Evolutionary conservation across 2,888 invertebrate species (phyloP).

Genomic region (Athalia circularis): DNA sequence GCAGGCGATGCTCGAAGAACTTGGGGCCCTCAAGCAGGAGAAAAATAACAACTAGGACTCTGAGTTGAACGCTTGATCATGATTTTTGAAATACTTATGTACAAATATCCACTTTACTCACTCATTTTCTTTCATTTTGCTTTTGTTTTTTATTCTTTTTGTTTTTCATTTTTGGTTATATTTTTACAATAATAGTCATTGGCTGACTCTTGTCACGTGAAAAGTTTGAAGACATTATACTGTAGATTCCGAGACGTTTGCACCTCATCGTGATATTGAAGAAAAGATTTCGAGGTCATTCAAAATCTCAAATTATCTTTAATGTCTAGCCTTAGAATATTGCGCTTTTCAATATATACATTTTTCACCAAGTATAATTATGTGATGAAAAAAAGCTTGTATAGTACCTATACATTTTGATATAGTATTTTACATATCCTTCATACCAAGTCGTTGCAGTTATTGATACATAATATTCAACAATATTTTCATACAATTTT

Average conservation of each 20-base stretch:
- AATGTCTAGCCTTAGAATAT: slow-evolving; percentile 36
- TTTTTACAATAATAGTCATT: neutral
- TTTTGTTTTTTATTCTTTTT: neutral
- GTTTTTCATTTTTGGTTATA: neutral
- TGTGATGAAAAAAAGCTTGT: slow-evolving; percentile 4
- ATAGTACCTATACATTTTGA: slow-evolving; percentile 3
- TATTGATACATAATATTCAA: too few species aligned
- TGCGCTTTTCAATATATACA: slow-evolving; percentile 31
- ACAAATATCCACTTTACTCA: too few species aligned
- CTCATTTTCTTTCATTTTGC: neutral
- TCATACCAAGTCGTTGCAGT: slow-evolving; percentile 17
- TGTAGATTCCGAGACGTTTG: slow-evolving; percentile 1
- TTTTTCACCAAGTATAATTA: neutral
- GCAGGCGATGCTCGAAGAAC: slow-evolving; percentile 84
- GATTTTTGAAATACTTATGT: too few species aligned
- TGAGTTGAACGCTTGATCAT: slow-evolving; percentile 44
- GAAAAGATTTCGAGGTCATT: neutral
- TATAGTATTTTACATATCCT: slow-evolving; percentile 27
- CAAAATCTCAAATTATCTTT: slow-evolving; percentile 11
- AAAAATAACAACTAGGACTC: slow-evolving; percentile 56
- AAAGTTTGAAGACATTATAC: slow-evolving; percentile 1
- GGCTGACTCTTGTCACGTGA: neutral
- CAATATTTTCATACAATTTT: too few species aligned
- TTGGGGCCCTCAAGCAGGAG: slow-evolving; percentile 84
- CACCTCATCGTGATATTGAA: slow-evolving; percentile 16